phyloP scores from a whole-genome alignment of 2,888 invertebrate genomes.

The Synergus gifuensis region DNA sequence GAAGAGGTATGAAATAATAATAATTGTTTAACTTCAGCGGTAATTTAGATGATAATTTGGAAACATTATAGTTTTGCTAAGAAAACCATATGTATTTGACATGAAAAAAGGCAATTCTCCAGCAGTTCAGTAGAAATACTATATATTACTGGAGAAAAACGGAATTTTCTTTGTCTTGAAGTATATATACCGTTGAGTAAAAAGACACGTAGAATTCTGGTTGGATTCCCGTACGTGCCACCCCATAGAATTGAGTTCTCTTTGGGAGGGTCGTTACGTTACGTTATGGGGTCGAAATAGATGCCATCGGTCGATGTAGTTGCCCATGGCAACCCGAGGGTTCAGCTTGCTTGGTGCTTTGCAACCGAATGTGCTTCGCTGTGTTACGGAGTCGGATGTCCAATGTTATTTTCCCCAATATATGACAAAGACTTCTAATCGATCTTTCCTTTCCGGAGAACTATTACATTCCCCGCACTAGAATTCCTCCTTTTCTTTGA shows the following conservation, averaged over 20 bases:
- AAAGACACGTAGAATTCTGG: conserved; percentile 26
- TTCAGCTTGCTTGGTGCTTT: conserved; percentile 46
- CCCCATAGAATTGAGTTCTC: conserved; percentile 45
- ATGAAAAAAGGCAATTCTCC: neutral
- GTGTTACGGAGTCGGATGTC: neutral
- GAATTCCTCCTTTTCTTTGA: neutral
- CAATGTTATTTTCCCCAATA: conserved; percentile 17
- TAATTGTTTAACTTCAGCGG: no score
- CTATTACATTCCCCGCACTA: neutral
- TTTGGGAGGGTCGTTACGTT: conserved; percentile 48
- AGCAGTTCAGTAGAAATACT: neutral
- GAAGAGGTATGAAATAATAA: no score
- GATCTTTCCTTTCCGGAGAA: neutral
- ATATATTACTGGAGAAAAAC: neutral
- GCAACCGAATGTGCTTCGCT: conserved; percentile 23
- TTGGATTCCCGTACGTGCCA: conserved; percentile 11
- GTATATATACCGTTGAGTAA: neutral
- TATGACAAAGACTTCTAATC: neutral
- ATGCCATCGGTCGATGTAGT: conserved; percentile 48
- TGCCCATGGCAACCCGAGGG: conserved; percentile 53
- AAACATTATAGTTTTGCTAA: no score
- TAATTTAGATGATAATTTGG: no score
- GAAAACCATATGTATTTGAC: no score
- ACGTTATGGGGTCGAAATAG: conserved; percentile 48
- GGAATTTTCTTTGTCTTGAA: neutral